Evolutionary conservation across 2,888 invertebrate species (phyloP), one percentile per base, ranked within the genome.

Genomic region (Torymus tubicola): DNA sequence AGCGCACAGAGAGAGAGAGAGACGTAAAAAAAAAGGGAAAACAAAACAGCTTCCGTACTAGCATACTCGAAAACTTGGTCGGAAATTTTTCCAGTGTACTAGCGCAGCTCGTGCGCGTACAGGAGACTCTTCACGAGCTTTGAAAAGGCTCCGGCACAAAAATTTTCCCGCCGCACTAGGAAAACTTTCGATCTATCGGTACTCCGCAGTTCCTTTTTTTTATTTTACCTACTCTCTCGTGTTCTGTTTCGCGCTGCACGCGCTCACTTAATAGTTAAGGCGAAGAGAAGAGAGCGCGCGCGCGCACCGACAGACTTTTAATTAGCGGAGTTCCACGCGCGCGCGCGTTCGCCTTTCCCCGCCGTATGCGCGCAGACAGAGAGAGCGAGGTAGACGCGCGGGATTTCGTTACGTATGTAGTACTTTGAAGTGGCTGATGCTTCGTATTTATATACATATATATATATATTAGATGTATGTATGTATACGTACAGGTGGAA

Each of bases 231-330:
- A 42, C 11, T 64, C n/a, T 24, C 18, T n/a, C 69, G 13, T 13
- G 14, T 8, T 24, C 65, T 65, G 12, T 42, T 65, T 65, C 42
- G 8, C 42, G 2, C 18, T 18, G 11, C n/a, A 60, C 57, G 12
- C 50, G 16, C n/a, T 69, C 65, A 71, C 75, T 80, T 74, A 69
- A 58, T 79, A 80, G 64, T 75, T 70, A 77, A 70, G 63, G 71
- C 14, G 61, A 72, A 75, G 75, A 42, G 42, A 21, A 21, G 42
- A 42, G 42, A 0, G 5, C 31, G 8, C 75, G 72, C 79, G 42
- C 8, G 5, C 31, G 8, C 75, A 76, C 79, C 58, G 78, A 50
- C 72, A 68, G 81, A 82, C 76, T 82, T 82, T 82, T 82, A 82
- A 82, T 82, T 82, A 79, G 76, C 72, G n/a, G 71, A 75, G 71